Evolutionary conservation across 1,140 invertebrate species (phyloP), one percentile per base, ranked within the genome.

Genomic region (Neomicropteryx cornuta): DNA sequence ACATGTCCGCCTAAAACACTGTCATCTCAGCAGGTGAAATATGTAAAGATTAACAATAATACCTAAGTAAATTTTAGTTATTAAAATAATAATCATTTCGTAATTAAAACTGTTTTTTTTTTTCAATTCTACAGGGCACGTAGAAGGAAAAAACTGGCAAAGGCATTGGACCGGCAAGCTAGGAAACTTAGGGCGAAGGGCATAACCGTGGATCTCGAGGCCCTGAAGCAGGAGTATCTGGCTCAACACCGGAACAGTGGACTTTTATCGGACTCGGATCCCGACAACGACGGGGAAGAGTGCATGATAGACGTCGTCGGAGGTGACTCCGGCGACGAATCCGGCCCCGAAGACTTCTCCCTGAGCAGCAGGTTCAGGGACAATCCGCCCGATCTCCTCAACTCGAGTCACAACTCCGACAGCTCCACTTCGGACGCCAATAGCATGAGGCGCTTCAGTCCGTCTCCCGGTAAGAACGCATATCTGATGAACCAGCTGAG

Each of bases 101-200:
- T n/a, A n/a, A n/a, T n/a, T n/a, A n/a, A n/a, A n/a, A n/a, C n/a
- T n/a, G n/a, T n/a, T 58, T 59, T 61, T 51, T 49, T 50, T 42
- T 41, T 54, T 58, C 57, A 49, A 8, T 48, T 53, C 52, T 55
- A 53, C 61, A 75, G 81, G 42, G 87, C 94, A 46, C 78, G 87
- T 55, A 73, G 85, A 60, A 81, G 87, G 62, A 89, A 89, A 72
- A 90, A 96, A 66, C 69, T 95, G 51, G 75, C 87, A 52, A 97
- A 97, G 66, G 87, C 91, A 45, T 73, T 95, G 44, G 90, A 95
- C 57, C 71, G 89, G 36, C 90, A 94, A 62, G 88, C 90, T 46
- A 73, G 87, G 47, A 92, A 94, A 60, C 70, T 94, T 42, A 79
- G 87, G 18, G 83, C 85, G 20, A 91, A 92, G 60, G 89, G 87